phyloP scores from a whole-genome alignment of 2,888 invertebrate genomes.

The Lycia hirtaria region DNA sequence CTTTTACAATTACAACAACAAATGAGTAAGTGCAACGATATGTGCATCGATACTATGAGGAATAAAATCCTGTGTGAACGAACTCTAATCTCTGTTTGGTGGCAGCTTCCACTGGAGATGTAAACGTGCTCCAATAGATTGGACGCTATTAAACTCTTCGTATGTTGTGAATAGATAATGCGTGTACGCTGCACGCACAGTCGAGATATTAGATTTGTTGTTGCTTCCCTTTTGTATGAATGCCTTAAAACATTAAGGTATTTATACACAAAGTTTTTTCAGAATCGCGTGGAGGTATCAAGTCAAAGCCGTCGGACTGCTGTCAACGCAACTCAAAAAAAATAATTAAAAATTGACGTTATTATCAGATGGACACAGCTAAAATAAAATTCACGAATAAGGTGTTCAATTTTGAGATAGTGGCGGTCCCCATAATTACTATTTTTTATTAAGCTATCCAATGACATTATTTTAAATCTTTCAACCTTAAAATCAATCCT shows the following conservation, averaged over 20 bases:
- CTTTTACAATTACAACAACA: slow-evolving; percentile 85
- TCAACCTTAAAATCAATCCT: neutral
- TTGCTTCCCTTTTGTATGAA: too few species aligned
- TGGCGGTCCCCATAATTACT: neutral
- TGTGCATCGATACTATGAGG: slow-evolving; percentile 79
- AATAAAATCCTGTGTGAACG: slow-evolving; percentile 86
- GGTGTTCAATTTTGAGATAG: neutral
- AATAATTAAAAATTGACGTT: too few species aligned
- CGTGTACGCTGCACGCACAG: too few species aligned
- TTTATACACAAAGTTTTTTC: too few species aligned
- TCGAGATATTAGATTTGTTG: too few species aligned
- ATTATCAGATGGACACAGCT: too few species aligned
- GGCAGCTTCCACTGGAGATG: slow-evolving; percentile 75
- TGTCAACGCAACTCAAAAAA: too few species aligned
- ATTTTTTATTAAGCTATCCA: neutral
- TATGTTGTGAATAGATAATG: slow-evolving; percentile 40
- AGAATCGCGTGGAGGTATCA: too few species aligned
- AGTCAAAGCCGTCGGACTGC: too few species aligned
- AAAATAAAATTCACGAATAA: too few species aligned
- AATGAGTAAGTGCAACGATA: slow-evolving; percentile 84
- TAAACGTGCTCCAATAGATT: slow-evolving; percentile 67
- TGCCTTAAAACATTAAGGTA: too few species aligned
- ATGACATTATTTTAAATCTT: neutral
- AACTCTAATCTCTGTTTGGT: slow-evolving; percentile 84
- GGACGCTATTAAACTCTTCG: slow-evolving; percentile 46